Evolutionary conservation across 2,888 invertebrate species (phyloP), one percentile per base, ranked within the genome.

Genomic region (Scaptomyza cyrtandrae): DNA sequence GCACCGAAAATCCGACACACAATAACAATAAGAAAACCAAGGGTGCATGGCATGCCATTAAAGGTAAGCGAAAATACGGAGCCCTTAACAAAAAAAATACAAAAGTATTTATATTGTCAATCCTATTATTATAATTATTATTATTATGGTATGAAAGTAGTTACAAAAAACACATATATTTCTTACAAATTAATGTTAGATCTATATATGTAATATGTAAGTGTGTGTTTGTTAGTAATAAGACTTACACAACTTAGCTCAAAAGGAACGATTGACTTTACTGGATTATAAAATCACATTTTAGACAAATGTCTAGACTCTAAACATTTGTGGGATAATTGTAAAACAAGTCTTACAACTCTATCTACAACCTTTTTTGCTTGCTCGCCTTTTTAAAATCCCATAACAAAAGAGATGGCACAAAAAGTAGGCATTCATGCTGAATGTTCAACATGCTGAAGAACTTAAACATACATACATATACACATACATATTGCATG

Each of bases 1-100:
- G 27, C 57, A 31, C 43, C 46, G 19, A 58, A 75, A 75, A 61
- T 72, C 68, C 69, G 37, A 57, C 57, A 76, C 63, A 68, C 63
- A 55, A 43, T 14, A 49, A 54, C 14, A 55, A 49, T 35, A 57
- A 37, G 46, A 44, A 29, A 49, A 49, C 44, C 16, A 58, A 55
- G 44, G 33, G 27, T 45, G 50, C 60, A 54, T 41, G 52, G 31
- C 29, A 33, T 24, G 41, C 24, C 35, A 56, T n/a, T 37, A 2
- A 11, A 14, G 24, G 27, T 35, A 55, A 39, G 24, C 50, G 43
- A 54, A 44, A 27, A 33, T 13, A 19, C 0, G 14, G 33, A 71
- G 52, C 60, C 41, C 41, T 49, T 13, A 16, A 10, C 50, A 9
- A 13, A 13, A 35, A 35, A 10, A 27, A 27, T 4, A 16, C n/a